Evolutionary conservation across 1,140 invertebrate species (phyloP), one percentile per base, ranked within the genome.

Genomic region (Spodoptera litura): DNA sequence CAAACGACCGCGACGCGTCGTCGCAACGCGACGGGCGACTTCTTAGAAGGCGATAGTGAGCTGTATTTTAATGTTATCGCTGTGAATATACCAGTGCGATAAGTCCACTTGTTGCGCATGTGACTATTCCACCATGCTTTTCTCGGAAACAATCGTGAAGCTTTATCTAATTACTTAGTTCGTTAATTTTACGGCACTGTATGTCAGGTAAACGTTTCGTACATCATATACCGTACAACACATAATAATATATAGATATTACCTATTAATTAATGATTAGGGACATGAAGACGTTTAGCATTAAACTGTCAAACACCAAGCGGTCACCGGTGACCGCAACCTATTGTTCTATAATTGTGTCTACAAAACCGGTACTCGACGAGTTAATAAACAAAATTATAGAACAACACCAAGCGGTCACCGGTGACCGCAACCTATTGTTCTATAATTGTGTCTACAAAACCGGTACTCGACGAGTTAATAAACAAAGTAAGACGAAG

Each of bases 51-150:
- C 86, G 88, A 91, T 90, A 91, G 89, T 87, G 85, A 86, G 88
- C 85, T 87, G 87, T 93, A 87, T 92, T 91, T 90, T 88, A 92
- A 93, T 89, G 89, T 93, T 94, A 93, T 94, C 92, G 90, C 85
- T 87, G 85, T 89, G 89, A 91, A 89, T 86, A 89, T 85, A 90
- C 88, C 62, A 81, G 74, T 84, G 78, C 87, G 91, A 93, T 93
- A 93, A 91, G 79, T 91, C 85, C 82, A 90, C 87, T 91, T 90
- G 86, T 82, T 85, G 84, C 81, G 84, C 84, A 87, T 87, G 83
- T 82, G 84, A 90, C 83, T 88, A 86, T 80, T 85, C 82, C 76
- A 86, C 71, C 81, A 75, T 83, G 80, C 81, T 78, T 56, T 91
- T 90, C 89, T 87, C 58, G 78, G 88, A 89, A 91, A 84, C 72